phyloP scores from a whole-genome alignment of 2,113 vertebrate genomes.

The Limanda limanda region DNA sequence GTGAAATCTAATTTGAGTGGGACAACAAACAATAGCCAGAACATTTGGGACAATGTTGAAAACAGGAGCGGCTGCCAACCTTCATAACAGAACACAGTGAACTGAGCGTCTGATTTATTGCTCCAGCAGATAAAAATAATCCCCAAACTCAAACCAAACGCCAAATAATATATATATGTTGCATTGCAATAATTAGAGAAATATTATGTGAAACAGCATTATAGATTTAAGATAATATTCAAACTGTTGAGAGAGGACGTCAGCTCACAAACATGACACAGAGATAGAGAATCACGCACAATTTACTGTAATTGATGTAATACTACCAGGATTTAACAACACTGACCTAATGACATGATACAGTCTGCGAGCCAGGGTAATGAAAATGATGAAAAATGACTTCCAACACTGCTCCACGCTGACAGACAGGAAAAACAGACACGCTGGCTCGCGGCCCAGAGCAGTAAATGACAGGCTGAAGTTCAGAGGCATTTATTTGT shows the following conservation, averaged over 20 bases:
- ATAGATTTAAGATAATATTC: slow-evolving; percentile 14
- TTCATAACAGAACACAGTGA: slow-evolving; percentile 37
- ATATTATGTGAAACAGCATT: slow-evolving; percentile 30
- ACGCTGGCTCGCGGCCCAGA: slow-evolving; percentile 43
- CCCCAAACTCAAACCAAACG: slow-evolving; percentile 28
- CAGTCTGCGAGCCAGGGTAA: slow-evolving; percentile 26
- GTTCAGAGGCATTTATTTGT: slow-evolving; percentile 57
- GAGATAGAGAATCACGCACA: slow-evolving; percentile 2
- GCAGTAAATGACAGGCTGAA: slow-evolving; percentile 59
- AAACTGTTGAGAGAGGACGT: not conserved
- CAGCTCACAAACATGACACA: slow-evolving; percentile 10
- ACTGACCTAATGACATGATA: slow-evolving; percentile 39
- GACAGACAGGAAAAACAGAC: slow-evolving; percentile 58
- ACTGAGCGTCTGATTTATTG: slow-evolving; percentile 39
- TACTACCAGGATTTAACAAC: slow-evolving; percentile 25
- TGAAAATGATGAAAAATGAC: slow-evolving; percentile 49
- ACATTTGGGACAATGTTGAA: slow-evolving; percentile 43
- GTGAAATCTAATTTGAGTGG: slow-evolving; percentile 58
- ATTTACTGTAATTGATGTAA: slow-evolving; percentile 31
- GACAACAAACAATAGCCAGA: slow-evolving; percentile 58
- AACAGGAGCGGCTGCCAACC: slow-evolving; percentile 55
- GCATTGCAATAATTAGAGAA: not conserved
- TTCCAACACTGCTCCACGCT: slow-evolving; percentile 31
- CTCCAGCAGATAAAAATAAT: slow-evolving; percentile 21
- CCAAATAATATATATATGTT: not conserved